Evolutionary conservation across 2,888 invertebrate genomes (phyloP).

Genomic region (Nomada fucata): DNA sequence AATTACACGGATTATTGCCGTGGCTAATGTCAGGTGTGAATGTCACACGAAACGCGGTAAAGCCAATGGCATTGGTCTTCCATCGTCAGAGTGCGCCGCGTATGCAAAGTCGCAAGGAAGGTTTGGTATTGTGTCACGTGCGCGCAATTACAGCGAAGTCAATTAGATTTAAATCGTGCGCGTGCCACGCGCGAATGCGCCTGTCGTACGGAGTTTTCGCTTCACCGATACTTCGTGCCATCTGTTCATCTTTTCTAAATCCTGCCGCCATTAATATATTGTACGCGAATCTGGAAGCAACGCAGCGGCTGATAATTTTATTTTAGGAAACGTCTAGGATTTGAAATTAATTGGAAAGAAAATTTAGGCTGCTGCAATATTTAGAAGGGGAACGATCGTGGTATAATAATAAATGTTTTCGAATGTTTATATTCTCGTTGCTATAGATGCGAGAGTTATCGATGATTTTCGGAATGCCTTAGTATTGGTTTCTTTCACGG

Average conservation of each 20-base stretch:
- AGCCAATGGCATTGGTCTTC: constrained; percentile 67
- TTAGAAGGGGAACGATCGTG: too few species aligned
- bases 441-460: neutral
- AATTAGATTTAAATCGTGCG: constrained; percentile 58
- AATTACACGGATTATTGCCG: constrained; percentile 48
- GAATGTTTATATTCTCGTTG: neutral
- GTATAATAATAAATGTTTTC: neutral
- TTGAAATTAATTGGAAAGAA: too few species aligned
- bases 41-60: constrained; percentile 63
- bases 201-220: neutral
- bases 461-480: neutral
- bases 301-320: too few species aligned
- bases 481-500: neutral
- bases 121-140: constrained; percentile 30
- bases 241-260: constrained; percentile 16
- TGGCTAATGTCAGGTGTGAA: constrained; percentile 69
- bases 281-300: too few species aligned
- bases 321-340: too few species aligned
- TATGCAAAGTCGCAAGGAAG: neutral
- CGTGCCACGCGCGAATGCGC: constrained; percentile 13
- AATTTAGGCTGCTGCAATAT: too few species aligned
- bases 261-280: too few species aligned
- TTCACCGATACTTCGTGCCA: constrained; percentile 11
- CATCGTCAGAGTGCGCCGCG: neutral
- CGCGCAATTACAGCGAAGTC: constrained; percentile 49